Evolutionary conservation across 2,113 vertebrate genomes (phyloP), one percentile per base, ranked within the genome.

Genomic region (Cichladusa arquata): DNA sequence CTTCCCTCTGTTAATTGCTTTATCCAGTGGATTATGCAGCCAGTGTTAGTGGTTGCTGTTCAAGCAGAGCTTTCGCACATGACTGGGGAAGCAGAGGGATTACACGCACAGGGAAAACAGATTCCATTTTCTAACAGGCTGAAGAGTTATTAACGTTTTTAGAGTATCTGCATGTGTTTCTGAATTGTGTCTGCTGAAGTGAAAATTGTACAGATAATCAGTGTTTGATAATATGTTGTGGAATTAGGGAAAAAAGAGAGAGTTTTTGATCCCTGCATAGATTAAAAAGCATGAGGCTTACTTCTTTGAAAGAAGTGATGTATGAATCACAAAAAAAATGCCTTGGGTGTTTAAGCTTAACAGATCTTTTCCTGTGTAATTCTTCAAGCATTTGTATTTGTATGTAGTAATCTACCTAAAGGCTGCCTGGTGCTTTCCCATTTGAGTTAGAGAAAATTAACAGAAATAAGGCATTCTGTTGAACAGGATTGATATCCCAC

Each of bases 1-100:
- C 54, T 74, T 71, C 53, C 47, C 48, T 44, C 42, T 67, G 29
- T 66, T 96, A 88, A 91, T 91, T 95, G 80, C 62, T 86, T 90
- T 86, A 29, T 57, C 22, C 0, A 0, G 18, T 82, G 53, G 47
- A 8, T 83, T 86, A 47, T 67, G 64, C 22, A 58, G 66, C 28
- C 81, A 54, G 45, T 0, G 2, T 71, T 67, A 24, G 48, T 31
- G 47, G 65, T n/a, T 88, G 67, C 56, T 78, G 24, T 51, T 92
- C 56, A 54, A 69, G 70, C 47, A 70, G 60, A 81, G 40, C 73
- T 87, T 76, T 87, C 0, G 2, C 64, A 69, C 38, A 9, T 79
- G 54, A 23, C 65, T 88, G 58, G 26, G 42, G 42, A 89, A 91
- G 84, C 57, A 54, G 74, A 51, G 60, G 58, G 54, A 87, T 82